phyloP scores from a whole-genome alignment of 2,888 invertebrate genomes.

The Hyposoter didymator region DNA sequence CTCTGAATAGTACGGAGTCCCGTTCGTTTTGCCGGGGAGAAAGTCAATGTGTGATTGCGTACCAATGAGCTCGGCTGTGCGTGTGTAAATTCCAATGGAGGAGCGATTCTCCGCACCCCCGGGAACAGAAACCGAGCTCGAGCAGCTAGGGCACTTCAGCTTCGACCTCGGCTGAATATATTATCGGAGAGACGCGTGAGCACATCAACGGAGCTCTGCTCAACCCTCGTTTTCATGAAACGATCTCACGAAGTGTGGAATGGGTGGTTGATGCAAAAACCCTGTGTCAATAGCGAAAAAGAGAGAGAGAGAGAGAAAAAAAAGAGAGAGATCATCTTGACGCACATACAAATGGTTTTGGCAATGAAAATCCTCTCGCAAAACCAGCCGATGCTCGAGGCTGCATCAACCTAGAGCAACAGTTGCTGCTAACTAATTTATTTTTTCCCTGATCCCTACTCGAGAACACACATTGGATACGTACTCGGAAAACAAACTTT shows the following conservation, averaged over 20 bases:
- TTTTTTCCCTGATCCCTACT: background rate
- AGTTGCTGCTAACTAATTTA: background rate
- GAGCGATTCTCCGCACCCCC: constrained; percentile 31
- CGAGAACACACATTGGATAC: background rate
- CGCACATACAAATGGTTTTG: background rate
- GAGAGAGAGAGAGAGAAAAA: background rate
- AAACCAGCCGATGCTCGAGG: background rate
- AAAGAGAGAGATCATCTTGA: constrained; percentile 1
- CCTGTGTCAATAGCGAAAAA: background rate
- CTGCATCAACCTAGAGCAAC: background rate
- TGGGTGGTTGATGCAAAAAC: constrained; percentile 26
- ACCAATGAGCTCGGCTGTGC: background rate
- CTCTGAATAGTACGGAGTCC: background rate
- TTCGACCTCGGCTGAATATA: constrained; percentile 60
- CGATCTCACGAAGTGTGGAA: constrained; percentile 41
- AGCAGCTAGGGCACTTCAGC: constrained; percentile 55
- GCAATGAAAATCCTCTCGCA: background rate
- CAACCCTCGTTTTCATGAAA: constrained; percentile 55
- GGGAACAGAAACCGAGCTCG: constrained; percentile 20
- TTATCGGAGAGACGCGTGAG: constrained; percentile 46
- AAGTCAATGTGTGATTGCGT: constrained; percentile 8
- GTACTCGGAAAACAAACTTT: background rate
- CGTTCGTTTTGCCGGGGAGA: constrained; percentile 28
- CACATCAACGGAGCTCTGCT: constrained; percentile 4
- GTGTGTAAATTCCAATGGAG: background rate